phyloP scores from a whole-genome alignment of 2,113 vertebrate genomes.

The Choloepus hoffmanni region DNA sequence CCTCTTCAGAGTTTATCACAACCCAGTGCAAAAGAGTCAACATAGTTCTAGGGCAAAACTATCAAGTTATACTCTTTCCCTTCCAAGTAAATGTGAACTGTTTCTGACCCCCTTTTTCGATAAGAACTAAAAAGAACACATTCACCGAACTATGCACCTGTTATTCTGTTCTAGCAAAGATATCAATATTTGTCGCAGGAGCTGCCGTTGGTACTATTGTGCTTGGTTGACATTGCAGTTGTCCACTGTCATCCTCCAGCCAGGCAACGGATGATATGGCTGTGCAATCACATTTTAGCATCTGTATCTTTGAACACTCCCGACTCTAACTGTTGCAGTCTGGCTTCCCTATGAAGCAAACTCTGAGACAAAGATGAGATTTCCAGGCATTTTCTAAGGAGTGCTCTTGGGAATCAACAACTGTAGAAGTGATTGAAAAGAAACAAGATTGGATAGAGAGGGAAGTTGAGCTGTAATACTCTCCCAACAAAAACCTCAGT shows the following conservation, averaged over 20 bases:
- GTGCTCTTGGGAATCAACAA: not conserved
- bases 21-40: not conserved
- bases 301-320: constrained; percentile 55
- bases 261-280: not conserved
- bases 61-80: not conserved
- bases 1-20: not conserved
- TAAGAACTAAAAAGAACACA: not conserved
- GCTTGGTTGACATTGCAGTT: not conserved
- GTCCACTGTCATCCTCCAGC: not conserved
- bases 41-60: not conserved
- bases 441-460: not conserved
- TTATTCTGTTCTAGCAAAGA: not conserved
- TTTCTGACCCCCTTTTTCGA: not conserved
- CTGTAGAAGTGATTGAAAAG: not conserved
- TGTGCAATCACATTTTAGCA: not conserved
- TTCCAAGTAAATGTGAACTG: too few relatives aligned
- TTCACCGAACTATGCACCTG: not conserved
- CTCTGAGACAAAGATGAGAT: constrained; percentile 34
- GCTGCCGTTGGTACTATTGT: not conserved
- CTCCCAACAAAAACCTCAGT: not conserved
- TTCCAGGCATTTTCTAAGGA: constrained; percentile 47
- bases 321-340: constrained; percentile 21
- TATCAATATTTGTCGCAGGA: not conserved
- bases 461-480: not conserved
- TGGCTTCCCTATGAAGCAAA: not conserved